Conservation (phyloP, 35 echinoderm and acorn worm genomes). For the Diadema setosum region DNA sequence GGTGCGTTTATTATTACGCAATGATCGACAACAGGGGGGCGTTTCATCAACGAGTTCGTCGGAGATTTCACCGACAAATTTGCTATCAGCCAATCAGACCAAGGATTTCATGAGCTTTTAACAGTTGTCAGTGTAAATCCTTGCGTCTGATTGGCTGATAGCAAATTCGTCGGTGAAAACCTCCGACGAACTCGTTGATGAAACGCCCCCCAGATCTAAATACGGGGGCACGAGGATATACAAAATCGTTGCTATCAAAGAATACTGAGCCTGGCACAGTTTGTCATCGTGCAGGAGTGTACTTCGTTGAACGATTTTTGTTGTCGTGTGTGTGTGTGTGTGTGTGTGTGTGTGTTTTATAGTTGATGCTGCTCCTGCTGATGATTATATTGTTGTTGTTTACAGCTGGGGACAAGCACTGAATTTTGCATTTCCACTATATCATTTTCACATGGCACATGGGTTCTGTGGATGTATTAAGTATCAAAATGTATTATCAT, state of each 20-base stretch:
- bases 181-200: neutral
- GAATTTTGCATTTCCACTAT: no score
- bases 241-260: neutral
- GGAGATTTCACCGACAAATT: no score
- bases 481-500: no score
- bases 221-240: neutral
- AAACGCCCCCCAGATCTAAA: neutral
- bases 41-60: no score
- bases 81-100: no score
- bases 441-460: no score
- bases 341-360: neutral
- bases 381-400: no score
- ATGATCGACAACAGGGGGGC: no score
- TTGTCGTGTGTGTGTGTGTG: neutral
- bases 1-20: no score
- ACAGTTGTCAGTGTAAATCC: neutral
- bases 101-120: no score
- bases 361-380: neutral
- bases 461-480: no score
- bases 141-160: neutral
- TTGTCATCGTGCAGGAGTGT: neutral
- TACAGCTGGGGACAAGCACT: no score
- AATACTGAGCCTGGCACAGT: neutral
- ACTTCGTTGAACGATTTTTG: neutral
- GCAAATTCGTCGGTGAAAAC: neutral